Evolutionary conservation across 2,113 vertebrate genomes (phyloP), one percentile per base, ranked within the genome.

Genomic region (Cyphomyrus discorhynchus): DNA sequence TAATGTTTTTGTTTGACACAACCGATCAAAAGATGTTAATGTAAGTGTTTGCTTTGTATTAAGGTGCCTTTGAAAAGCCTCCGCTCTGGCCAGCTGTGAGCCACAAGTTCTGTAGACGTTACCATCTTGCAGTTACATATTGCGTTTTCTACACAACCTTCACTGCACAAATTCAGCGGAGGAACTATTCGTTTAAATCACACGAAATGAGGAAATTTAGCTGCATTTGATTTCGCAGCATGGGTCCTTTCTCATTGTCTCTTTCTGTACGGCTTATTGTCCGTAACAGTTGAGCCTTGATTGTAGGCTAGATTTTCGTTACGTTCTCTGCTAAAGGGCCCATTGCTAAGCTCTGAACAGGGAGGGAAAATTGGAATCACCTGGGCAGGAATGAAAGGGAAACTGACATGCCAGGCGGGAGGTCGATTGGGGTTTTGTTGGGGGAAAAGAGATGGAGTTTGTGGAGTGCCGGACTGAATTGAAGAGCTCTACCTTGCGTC

Each of bases 401-500:
- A 45, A 17, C 35, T 21, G 21, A 45, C 10, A 10, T 66, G 56
- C 21, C 17, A 66, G 27, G 87, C 56, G n/a, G 53, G 56, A 45
- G 87, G 52, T 58, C 56, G 52, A 88, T 66, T 66, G 35, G 42
- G 87, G 87, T 88, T 88, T 66, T 88, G 31, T 88, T 62, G 10
- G 87, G 17, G 87, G 35, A n/a, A 88, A 62, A 46, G 86, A 39
- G 52, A 62, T 24, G 42, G 86, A 31, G 49, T 56, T 31, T 42
- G 53, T 13, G 56, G 87, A 46, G 87, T 21, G 31, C 17, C 7
- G 4, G 13, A 5, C 87, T 88, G 87, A 86, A 86, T 62, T 62
- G 56, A 35, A 53, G 56, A 24, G 17, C 35, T 27, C 53, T 88
- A 62, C 31, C 53, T 42, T 46, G 35, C 53, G 31, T 45, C 27